Conservation (phyloP, 2,888 invertebrate genomes). For the Silvanus unidentatus region DNA sequence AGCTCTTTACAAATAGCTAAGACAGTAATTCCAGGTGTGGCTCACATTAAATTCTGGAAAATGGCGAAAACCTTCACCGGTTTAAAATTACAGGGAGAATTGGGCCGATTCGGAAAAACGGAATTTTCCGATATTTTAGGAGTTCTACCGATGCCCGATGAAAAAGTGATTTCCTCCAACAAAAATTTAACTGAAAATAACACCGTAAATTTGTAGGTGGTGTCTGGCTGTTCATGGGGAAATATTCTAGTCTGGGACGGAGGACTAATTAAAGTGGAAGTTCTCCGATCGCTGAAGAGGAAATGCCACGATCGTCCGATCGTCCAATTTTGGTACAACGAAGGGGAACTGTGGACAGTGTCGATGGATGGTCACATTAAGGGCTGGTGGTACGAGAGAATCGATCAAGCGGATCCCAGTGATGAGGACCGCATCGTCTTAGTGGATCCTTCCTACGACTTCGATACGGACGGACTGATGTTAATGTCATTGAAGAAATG, state of each 20-base stretch:
- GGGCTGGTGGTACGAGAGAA: conserved; percentile 87
- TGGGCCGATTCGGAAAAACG: conserved; percentile 89
- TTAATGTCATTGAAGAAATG: conserved; percentile 53
- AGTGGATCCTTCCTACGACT: conserved; percentile 80
- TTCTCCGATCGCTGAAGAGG: conserved; percentile 64
- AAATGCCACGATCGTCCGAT: conserved; percentile 73
- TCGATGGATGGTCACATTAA: conserved; percentile 71
- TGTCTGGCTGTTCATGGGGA: conserved; percentile 87
- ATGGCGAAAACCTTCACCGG: conserved; percentile 89
- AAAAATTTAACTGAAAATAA: too few species aligned
- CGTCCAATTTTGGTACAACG: conserved; percentile 51
- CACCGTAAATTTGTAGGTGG: conserved; percentile 49
- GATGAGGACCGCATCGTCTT: conserved; percentile 75
- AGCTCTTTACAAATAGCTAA: background rate
- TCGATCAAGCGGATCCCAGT: conserved; percentile 77
- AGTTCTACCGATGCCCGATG: conserved; percentile 79
- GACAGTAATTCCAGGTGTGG: conserved; percentile 49
- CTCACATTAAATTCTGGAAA: conserved; percentile 89
- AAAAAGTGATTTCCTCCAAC: too few species aligned
- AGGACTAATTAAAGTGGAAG: conserved; percentile 79
- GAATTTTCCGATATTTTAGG: conserved; percentile 86
- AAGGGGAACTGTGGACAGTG: conserved; percentile 45
- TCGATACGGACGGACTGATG: conserved; percentile 50
- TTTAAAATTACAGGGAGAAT: conserved; percentile 76
- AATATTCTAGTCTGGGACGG: conserved; percentile 89